phyloP scores from a whole-genome alignment of 1,140 invertebrate genomes.

The Ooceraea biroi region DNA sequence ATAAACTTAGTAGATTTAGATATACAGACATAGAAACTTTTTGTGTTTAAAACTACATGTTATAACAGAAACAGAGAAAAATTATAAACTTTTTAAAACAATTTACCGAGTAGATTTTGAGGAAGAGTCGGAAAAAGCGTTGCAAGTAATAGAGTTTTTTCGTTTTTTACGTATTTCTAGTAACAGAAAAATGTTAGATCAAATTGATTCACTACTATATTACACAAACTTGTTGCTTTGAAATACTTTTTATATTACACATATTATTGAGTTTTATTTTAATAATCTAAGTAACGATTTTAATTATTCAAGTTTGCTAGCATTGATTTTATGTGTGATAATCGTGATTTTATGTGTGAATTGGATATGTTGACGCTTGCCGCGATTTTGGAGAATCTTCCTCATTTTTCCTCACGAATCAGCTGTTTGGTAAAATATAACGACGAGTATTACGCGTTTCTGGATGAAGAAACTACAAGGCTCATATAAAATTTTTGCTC shows the following conservation, averaged over 20 bases:
- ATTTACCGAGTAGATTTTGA: not conserved
- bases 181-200: not conserved
- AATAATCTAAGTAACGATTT: not conserved
- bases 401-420: constrained; percentile 4
- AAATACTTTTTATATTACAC: not conserved
- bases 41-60: not conserved
- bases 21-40: not conserved
- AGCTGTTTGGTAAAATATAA: constrained; percentile 8
- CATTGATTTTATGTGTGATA: not conserved
- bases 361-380: not conserved
- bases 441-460: constrained; percentile 13
- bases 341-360: not conserved
- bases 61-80: not conserved
- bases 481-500: constrained; percentile 1
- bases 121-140: not conserved
- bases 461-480: not conserved
- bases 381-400: constrained; percentile 1
- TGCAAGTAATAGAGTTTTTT: constrained; percentile 3
- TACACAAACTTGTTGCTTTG: not conserved
- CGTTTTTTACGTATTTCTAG: not conserved
- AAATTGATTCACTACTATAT: not conserved
- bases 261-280: not conserved
- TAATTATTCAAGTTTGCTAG: not conserved
- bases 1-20: not conserved
- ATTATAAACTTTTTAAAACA: not conserved